These are phyloP conservation scores for Macroramphosus scolopax DNA, from an alignment of 2,797 vertebrate genomes.

Conservation along the genomic window DNA sequence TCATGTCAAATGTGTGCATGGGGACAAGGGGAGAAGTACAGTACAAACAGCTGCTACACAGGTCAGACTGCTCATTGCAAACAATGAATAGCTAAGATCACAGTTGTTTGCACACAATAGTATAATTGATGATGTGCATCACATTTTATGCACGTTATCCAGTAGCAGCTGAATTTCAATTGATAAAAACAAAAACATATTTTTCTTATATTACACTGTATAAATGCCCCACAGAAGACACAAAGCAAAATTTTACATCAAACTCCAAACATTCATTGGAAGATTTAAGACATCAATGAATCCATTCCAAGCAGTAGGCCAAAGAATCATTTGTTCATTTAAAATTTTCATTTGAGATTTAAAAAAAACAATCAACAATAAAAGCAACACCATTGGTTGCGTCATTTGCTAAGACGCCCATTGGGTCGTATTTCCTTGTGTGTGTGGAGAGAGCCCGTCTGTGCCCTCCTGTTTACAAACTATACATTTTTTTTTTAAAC, in stretches of 20 bases:
- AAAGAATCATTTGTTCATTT: slow-evolving; percentile 33
- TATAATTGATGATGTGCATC: neutral
- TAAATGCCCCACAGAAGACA: slow-evolving; percentile 39
- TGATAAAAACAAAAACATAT: no score
- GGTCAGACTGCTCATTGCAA: neutral
- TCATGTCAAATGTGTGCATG: slow-evolving; percentile 10
- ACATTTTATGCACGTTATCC: slow-evolving; percentile 3
- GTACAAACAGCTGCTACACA: neutral
- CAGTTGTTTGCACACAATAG: neutral
- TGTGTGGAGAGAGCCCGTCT: slow-evolving; percentile 15
- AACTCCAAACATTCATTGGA: slow-evolving; percentile 51
- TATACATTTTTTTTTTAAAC: slow-evolving; percentile 30
- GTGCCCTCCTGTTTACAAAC: slow-evolving; percentile 30
- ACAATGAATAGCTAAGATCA: neutral
- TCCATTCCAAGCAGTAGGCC: slow-evolving; percentile 52
- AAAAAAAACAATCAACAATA: slow-evolving; percentile 51
- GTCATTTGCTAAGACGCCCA: slow-evolving; percentile 42
- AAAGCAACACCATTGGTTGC: slow-evolving; percentile 57
- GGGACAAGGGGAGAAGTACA: slow-evolving; percentile 1
- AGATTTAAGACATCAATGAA: slow-evolving; percentile 49
- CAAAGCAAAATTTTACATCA: slow-evolving; percentile 30
- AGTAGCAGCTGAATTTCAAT: slow-evolving; percentile 17
- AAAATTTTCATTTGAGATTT: slow-evolving; percentile 40
- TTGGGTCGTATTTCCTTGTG: slow-evolving; percentile 19
- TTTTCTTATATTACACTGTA: neutral